Evolutionary conservation across 2,797 vertebrate genomes (phyloP).

Genomic region (Brotula barbata): DNA sequence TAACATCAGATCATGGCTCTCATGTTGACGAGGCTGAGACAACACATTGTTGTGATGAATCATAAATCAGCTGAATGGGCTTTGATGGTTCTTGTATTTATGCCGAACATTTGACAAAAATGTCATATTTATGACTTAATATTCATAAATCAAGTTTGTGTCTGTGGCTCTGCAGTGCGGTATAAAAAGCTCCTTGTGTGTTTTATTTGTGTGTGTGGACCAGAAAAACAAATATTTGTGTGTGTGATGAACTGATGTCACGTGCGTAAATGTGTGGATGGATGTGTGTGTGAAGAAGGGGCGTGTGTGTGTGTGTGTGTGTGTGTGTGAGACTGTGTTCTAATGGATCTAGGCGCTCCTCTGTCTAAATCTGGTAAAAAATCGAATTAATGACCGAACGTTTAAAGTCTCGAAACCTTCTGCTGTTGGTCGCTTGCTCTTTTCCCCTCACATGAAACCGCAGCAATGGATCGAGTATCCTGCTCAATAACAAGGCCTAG

Average conservation of each 20-base stretch:
- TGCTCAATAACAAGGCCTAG: slow-evolving; percentile 54
- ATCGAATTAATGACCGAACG: slow-evolving; percentile 28
- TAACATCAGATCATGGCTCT: neutral
- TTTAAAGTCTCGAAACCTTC: slow-evolving; percentile 54
- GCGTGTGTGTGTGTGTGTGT: too few species aligned
- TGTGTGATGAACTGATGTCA: slow-evolving; percentile 16
- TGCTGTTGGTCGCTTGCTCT: slow-evolving; percentile 60
- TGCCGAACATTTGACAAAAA: neutral
- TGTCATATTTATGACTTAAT: neutral
- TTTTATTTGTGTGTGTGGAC: neutral
- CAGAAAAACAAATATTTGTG: too few species aligned
- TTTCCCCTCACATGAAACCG: slow-evolving; percentile 50
- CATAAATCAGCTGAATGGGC: neutral
- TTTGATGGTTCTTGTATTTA: neutral
- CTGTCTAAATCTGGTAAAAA: slow-evolving; percentile 25
- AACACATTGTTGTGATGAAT: neutral
- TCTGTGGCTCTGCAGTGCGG: slow-evolving; percentile 9
- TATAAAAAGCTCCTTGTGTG: slow-evolving; percentile 24
- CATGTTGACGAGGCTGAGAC: neutral
- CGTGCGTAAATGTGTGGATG: too few species aligned
- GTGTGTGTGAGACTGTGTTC: too few species aligned
- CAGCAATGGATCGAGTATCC: slow-evolving; percentile 56
- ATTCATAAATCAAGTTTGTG: slow-evolving; percentile 12
- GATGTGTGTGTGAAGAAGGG: too few species aligned
- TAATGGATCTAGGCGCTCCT: too few species aligned